Evolutionary conservation across 1,140 invertebrate species (phyloP), one percentile per base, ranked within the genome.

Genomic region (Teleopsis dalmanni): DNA sequence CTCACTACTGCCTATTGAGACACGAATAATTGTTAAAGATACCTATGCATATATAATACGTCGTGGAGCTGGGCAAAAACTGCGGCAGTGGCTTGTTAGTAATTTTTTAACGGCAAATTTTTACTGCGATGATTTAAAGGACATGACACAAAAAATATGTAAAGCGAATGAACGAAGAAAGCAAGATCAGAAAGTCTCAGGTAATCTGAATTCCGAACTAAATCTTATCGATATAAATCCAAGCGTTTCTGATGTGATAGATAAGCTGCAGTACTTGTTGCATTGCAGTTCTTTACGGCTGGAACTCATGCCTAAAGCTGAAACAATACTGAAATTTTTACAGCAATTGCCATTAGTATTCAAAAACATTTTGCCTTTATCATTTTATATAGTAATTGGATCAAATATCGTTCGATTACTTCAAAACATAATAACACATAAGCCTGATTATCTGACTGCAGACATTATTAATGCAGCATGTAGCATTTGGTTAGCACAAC

Each of bases 51-150:
- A 59, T 4, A 31, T 68, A 11, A 61, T 68, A 8, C 41, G 55
- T 0, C 25, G 51, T 0, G 56, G 57, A 36, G 58, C 56, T 0
- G 33, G 53, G 6, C 3, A 40, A 6, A 56, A 61, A 27, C 40
- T 66, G 4, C 55, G 57, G 3, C 56, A 66, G 6, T 66, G 60
- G 60, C 48, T 66, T 0, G 46, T 60, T 1, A 29, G 50, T 1
- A 68, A 55, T 25, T 52, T 71, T 1, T 18, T 56, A 7, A 52
- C 50, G 23, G 53, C 56, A 3, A 61, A 55, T n/a, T 65, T 70
- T 19, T 70, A 62, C 38, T 64, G 66, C 13, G 57, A 55, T 0
- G 62, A 70, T 47, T 48, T 68, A 0, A 53, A 55, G 35, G 59
- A 65, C 13, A 43, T 68, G 10, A 45, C 62, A 4, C 37, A 29